Conservation (phyloP, 2,888 invertebrate species). For the Prosapia bicincta region DNA sequence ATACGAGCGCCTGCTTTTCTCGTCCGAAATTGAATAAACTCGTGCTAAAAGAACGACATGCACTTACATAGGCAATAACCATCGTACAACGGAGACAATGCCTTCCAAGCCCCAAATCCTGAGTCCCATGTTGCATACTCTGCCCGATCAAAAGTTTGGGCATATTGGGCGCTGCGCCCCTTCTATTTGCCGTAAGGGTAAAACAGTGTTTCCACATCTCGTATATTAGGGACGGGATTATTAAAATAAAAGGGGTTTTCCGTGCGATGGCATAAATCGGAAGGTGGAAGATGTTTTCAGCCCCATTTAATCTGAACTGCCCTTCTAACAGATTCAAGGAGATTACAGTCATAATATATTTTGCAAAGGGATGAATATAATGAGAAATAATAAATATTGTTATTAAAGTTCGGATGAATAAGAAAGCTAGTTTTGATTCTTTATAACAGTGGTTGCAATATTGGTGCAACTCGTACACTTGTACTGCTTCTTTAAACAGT, state of each 20-base stretch:
- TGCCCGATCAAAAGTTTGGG: constrained; percentile 15
- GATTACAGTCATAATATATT: neutral
- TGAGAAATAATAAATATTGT: neutral
- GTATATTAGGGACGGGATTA: neutral
- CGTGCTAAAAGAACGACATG: neutral
- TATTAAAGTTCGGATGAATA: neutral
- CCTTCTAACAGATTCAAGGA: neutral
- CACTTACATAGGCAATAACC: neutral
- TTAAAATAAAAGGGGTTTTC: neutral
- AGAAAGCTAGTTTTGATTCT: neutral
- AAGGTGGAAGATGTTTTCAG: neutral
- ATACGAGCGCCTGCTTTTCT: neutral
- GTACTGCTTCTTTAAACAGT: too few species aligned
- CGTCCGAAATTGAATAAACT: neutral
- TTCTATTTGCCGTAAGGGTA: neutral
- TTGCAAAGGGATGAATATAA: neutral
- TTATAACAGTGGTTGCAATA: too few species aligned
- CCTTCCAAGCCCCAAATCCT: neutral
- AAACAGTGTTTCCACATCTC: neutral
- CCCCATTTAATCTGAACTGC: neutral
- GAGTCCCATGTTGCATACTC: neutral
- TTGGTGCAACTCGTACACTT: too few species aligned
- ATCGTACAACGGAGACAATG: neutral
- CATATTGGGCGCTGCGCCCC: constrained; percentile 2
- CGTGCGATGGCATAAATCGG: neutral